Conservation (phyloP, 2,888 invertebrate species). For the Agrochola lychnidis region DNA sequence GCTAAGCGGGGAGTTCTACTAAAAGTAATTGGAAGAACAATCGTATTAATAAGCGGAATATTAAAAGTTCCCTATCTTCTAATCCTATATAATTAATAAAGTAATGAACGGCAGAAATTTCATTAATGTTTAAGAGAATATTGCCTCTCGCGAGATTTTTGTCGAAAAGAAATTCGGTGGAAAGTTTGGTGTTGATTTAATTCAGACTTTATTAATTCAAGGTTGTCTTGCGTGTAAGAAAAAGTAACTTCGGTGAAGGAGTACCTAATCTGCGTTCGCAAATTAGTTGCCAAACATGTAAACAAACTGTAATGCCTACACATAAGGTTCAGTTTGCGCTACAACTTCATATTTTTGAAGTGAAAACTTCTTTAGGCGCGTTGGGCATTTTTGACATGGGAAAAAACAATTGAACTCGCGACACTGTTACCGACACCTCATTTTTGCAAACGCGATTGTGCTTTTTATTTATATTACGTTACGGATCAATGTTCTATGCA, state of each 20-base stretch:
- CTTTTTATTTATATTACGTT: too few relatives aligned
- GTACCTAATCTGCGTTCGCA: neutral
- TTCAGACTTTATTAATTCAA: neutral
- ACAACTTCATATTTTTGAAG: too few relatives aligned
- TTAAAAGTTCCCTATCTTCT: conserved; percentile 53
- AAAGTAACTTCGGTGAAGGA: neutral
- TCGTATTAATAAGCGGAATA: conserved; percentile 51
- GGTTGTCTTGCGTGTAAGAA: neutral
- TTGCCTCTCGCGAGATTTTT: conserved; percentile 20
- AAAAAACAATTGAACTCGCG: too few relatives aligned
- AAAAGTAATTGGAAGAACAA: conserved; percentile 56
- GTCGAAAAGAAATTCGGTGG: conserved; percentile 2
- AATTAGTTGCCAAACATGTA: too few relatives aligned
- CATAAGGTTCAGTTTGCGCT: too few relatives aligned
- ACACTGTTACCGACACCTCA: too few relatives aligned
- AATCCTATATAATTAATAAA: conserved; percentile 57
- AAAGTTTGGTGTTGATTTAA: conserved; percentile 11
- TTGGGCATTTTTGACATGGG: too few relatives aligned
- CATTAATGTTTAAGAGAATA: conserved; percentile 34
- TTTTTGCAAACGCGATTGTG: too few relatives aligned
- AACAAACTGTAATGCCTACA: too few relatives aligned
- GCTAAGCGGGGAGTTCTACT: conserved; percentile 36
- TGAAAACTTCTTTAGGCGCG: too few relatives aligned
- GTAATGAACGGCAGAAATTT: conserved; percentile 48
- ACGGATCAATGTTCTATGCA: too few relatives aligned